Evolutionary conservation across 2,113 vertebrate genomes (phyloP), one percentile per base, ranked within the genome.

Genomic region (Laticauda colubrina): DNA sequence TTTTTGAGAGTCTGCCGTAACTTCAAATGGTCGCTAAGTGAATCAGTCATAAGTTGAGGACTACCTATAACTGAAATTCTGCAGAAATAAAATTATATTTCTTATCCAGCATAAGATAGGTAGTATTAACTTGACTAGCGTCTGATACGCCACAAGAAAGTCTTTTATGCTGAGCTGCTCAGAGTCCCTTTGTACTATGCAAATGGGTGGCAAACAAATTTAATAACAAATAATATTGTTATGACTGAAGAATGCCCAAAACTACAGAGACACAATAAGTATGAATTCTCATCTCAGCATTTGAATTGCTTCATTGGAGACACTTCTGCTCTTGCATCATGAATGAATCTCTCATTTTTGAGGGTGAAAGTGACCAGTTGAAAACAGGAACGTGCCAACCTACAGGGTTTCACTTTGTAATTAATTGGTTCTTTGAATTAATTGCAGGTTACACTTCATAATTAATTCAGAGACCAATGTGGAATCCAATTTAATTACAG

Each of bases 361-460:
- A 90, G 54, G 61, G 21, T 45, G 51, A 12, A 43, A 91, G 69
- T 91, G 90, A 55, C 69, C 69, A 85, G 69, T 20, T 26, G 53
- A 91, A 55, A 39, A 55, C 5, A 55, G 51, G 14, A 75, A 26
- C 8, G 3, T 12, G 23, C 14, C 14, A 54, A 56, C 23, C 14
- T 54, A 26, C 69, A 43, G 69, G 90, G 69, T 43, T 53, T 69
- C 53, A 48, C 53, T 91, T 34, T 43, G 51, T 85, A 85, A 91
- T 91, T 91, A 91, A 91, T 91, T 85, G 75, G 51, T 85, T 21
- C 69, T 45, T 91, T 56, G 75, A 91, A 85, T 91, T 90, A 91
- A 85, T 91, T 85, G n/a, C 53, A 85, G 53, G 90, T 55, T 85
- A 21, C 69, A 26, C 53, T 85, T 55, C 69, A 18, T 91, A 56